A percentile compares a stretch with the other conserved stretches of the same genome.
Conservation (phyloP, 2,797 vertebrate species). For the Adelosebastes latens region DNA sequence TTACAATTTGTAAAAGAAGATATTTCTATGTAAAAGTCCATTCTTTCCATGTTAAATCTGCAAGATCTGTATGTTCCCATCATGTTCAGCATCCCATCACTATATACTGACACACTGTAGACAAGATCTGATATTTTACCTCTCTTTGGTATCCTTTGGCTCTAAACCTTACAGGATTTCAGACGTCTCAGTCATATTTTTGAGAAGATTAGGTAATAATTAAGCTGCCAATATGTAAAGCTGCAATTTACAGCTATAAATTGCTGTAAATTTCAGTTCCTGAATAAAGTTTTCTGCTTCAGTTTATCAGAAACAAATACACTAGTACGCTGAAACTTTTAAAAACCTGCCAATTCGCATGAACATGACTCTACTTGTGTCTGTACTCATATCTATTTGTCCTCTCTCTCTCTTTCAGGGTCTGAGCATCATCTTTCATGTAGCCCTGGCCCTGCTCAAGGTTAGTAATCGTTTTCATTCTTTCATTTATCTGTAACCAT, state of each 20-base stretch:
- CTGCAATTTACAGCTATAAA: background rate
- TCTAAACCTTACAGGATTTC: background rate
- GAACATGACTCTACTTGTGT: background rate
- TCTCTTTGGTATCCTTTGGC: too few species aligned
- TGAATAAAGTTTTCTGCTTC: background rate
- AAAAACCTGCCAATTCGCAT: background rate
- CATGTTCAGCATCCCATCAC: background rate
- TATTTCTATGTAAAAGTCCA: background rate
- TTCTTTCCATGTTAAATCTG: too few species aligned
- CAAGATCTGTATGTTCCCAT: too few species aligned
- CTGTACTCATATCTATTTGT: background rate
- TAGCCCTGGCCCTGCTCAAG: slow-evolving; percentile 97
- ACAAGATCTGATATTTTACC: too few species aligned
- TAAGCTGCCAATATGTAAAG: background rate
- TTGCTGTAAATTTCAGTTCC: background rate
- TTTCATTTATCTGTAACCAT: background rate
- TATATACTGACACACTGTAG: background rate
- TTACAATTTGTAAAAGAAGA: background rate
- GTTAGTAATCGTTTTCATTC: slow-evolving; percentile 74
- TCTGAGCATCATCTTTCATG: slow-evolving; percentile 96
- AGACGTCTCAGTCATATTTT: background rate
- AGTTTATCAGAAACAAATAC: background rate
- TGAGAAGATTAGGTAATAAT: background rate
- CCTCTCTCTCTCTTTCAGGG: slow-evolving; percentile 81
- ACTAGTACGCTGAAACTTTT: background rate